A percentile compares a stretch with the other conserved stretches of the same genome.
These are phyloP conservation scores for Melitaea athalia DNA, from an alignment of 2,888 invertebrate genomes.

Conservation along the genomic window DNA sequence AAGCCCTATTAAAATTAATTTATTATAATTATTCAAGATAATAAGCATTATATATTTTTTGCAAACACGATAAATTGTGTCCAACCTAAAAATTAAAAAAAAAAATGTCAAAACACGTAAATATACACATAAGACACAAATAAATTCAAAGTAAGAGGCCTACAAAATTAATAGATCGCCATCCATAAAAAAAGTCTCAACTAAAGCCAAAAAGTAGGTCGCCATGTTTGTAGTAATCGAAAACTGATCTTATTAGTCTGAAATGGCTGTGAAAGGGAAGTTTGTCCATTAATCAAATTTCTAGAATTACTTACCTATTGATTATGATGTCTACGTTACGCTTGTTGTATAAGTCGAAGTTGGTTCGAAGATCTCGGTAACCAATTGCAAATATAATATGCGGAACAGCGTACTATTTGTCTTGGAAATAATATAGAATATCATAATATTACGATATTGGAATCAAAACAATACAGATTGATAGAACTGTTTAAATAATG, in stretches of 20 bases:
- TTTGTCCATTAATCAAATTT: slow-evolving; percentile 42
- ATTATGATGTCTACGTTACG: slow-evolving; percentile 29
- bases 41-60: too few relatives aligned
- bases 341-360: slow-evolving; percentile 15
- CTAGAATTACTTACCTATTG: slow-evolving; percentile 29
- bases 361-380: slow-evolving; percentile 13
- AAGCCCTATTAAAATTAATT: too few relatives aligned
- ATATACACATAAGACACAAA: too few relatives aligned
- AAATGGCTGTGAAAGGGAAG: slow-evolving; percentile 37
- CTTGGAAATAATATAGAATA: background rate
- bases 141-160: too few relatives aligned
- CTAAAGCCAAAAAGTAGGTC: slow-evolving; percentile 15
- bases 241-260: slow-evolving; percentile 40
- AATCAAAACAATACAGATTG: too few relatives aligned
- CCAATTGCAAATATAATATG: slow-evolving; percentile 14
- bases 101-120: too few relatives aligned
- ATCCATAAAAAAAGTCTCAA: slow-evolving; percentile 19
- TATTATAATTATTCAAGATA: too few relatives aligned
- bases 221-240: slow-evolving; percentile 27
- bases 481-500: too few relatives aligned
- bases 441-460: background rate
- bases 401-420: background rate
- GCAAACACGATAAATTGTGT: too few relatives aligned
- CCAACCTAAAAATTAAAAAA: too few relatives aligned
- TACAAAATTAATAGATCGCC: too few relatives aligned